Evolutionary conservation across 92 coral and sea anemone genomes (phyloP), one percentile per base, ranked within the genome.

Genomic region (Phenganax marumi): DNA sequence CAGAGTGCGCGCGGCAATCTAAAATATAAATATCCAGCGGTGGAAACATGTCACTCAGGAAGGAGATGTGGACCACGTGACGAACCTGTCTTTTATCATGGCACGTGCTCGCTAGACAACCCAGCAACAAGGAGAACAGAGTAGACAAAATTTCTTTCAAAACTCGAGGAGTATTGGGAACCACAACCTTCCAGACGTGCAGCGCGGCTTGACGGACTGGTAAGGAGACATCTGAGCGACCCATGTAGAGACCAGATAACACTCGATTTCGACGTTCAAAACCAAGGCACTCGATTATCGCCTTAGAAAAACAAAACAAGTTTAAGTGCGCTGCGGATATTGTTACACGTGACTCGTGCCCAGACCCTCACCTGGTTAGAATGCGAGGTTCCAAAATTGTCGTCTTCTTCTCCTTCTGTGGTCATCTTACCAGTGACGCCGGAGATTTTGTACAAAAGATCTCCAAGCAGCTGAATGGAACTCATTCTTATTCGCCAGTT

Each of bases 371-470:
- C 98, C 98, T 92, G 96, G 84, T 95, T 95, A 22, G 98, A 95
- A 75, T 86, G 91, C 10, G 81, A 80, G 23, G 98, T 95, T 0
- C 98, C 98, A 86, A 95, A 95, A 76, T 95, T 95, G 64, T 95
- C 98, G 80, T 95, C 98, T 56, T 95, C 98, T 39, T 90, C 91
- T 57, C 98, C 98, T 24, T 95, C 98, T 6, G 98, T 95, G 25
- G 97, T 90, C 98, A 95, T 95, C 80, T 95, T 95, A 14, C 98
- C 98, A 1, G 98, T 92, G 7, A 95, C 98, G 61, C 98, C 98
- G 8, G 98, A 95, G 54, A 95, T 89, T 81, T 84, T 88, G 84
- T 95, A 95, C 81, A 95, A 76, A 81, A 95, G 84, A 63, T 95
- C 98, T 19, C 98, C 98, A 72, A 95, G 74, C 18, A 95, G 52